A percentile compares a stretch with the other conserved stretches of the same genome.
phyloP scores from a whole-genome alignment of 1,140 invertebrate genomes.

The Limonius californicus region DNA sequence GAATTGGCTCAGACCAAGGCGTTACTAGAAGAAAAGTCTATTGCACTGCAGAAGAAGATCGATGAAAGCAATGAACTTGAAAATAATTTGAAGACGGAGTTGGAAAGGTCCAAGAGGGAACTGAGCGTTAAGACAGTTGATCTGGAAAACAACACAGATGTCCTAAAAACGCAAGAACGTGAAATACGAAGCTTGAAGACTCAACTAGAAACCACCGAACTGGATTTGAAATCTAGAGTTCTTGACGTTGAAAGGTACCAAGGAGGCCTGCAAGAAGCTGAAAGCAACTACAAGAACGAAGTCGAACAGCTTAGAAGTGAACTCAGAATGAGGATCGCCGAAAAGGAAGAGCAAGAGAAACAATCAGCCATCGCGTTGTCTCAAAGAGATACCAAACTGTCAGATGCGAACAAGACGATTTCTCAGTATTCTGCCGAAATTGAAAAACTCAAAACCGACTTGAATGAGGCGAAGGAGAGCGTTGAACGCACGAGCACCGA shows the following conservation, averaged over 20 bases:
- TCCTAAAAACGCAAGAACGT: slow-evolving; percentile 43
- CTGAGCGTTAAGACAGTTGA: slow-evolving; percentile 47
- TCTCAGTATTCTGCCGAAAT: slow-evolving; percentile 50
- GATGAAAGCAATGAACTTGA: slow-evolving; percentile 47
- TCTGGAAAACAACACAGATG: neutral
- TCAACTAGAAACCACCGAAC: slow-evolving; percentile 25
- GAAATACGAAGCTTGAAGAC: slow-evolving; percentile 40
- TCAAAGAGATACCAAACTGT: slow-evolving; percentile 5
- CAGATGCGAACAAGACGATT: slow-evolving; percentile 52
- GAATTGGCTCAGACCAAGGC: slow-evolving; percentile 51
- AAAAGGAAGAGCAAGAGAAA: slow-evolving; percentile 50
- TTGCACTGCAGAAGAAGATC: slow-evolving; percentile 41
- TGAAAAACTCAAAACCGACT: slow-evolving; percentile 51
- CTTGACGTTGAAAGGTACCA: slow-evolving; percentile 31
- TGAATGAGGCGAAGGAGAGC: slow-evolving; percentile 48
- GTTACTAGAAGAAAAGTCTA: slow-evolving; percentile 47
- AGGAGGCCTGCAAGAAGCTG: slow-evolving; percentile 30
- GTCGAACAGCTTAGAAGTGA: slow-evolving; percentile 28
- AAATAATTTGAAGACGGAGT: slow-evolving; percentile 52
- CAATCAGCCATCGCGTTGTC: slow-evolving; percentile 36
- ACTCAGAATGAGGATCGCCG: slow-evolving; percentile 48
- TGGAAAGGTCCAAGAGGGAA: slow-evolving; percentile 56
- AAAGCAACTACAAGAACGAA: slow-evolving; percentile 31
- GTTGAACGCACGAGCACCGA: slow-evolving; percentile 42
- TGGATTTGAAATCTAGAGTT: slow-evolving; percentile 51